A percentile compares a stretch with the other conserved stretches of the same genome.
Conservation (phyloP, 2,113 vertebrate species). For the Protobothrops flavoviridis region DNA sequence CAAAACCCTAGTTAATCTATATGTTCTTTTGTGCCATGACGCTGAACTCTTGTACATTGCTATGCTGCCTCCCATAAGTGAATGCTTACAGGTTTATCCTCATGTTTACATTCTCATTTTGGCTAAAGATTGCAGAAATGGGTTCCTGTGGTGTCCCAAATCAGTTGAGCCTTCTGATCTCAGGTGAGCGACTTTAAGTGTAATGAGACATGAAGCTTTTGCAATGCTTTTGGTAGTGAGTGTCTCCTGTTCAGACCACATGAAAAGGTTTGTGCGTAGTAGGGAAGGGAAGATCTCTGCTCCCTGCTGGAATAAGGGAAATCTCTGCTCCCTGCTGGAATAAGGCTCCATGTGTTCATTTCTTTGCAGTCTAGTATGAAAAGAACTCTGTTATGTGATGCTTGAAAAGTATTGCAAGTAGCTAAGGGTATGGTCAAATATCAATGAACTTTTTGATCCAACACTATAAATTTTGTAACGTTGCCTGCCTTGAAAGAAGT, state of each 20-base stretch:
- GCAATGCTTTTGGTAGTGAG: neutral
- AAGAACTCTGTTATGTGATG: slow-evolving; percentile 4
- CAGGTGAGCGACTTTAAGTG: slow-evolving; percentile 23
- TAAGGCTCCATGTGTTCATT: slow-evolving; percentile 1
- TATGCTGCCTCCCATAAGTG: neutral
- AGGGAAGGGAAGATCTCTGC: slow-evolving; percentile 25
- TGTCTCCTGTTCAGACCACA: slow-evolving; percentile 7
- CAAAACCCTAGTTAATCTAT: neutral
- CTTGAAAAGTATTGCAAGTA: neutral
- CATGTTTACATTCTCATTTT: neutral
- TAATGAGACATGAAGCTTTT: slow-evolving; percentile 21
- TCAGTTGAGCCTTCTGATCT: slow-evolving; percentile 20
- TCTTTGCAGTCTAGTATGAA: slow-evolving; percentile 18
- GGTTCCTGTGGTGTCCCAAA: neutral
- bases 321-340: slow-evolving; percentile 37
- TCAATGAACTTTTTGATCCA: neutral
- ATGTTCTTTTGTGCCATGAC: neutral
- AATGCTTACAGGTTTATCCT: neutral
- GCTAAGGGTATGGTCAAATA: neutral
- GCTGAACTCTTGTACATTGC: slow-evolving; percentile 11
- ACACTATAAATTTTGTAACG: neutral
- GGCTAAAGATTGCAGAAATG: neutral
- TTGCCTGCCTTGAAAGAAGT: neutral
- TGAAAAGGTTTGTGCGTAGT: neutral
- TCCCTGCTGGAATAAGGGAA: slow-evolving; percentile 36